These are phyloP conservation scores for Sisor rabdophorus DNA, from an alignment of 2,113 vertebrate species.

Conservation along the genomic window DNA sequence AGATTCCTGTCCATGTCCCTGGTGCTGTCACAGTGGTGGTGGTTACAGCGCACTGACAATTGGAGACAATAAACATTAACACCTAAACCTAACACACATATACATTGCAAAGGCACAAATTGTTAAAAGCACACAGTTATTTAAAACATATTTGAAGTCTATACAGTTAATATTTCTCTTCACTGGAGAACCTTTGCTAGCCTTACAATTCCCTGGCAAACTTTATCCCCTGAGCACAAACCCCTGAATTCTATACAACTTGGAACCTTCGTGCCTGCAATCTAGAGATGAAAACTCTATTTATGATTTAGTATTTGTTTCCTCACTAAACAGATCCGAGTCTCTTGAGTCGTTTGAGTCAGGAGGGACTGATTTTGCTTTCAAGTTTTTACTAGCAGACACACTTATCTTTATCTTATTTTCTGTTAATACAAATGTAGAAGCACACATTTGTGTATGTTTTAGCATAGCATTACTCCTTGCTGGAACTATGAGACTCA, in stretches of 20 bases:
- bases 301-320: too few relatives aligned
- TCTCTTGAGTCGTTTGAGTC: too few relatives aligned
- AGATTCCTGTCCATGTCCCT: slow-evolving; percentile 59
- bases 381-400: too few relatives aligned
- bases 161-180: background rate
- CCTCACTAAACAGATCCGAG: too few relatives aligned
- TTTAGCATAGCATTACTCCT: too few relatives aligned
- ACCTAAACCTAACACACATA: background rate
- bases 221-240: background rate
- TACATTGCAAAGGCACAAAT: background rate
- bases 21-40: slow-evolving; percentile 66
- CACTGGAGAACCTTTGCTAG: background rate
- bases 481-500: too few relatives aligned
- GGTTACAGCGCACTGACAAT: slow-evolving; percentile 70
- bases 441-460: too few relatives aligned
- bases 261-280: background rate
- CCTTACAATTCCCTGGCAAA: background rate
- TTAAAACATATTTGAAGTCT: background rate
- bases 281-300: too few relatives aligned
- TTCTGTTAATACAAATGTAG: too few relatives aligned
- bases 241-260: background rate
- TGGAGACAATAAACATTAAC: background rate
- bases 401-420: too few relatives aligned
- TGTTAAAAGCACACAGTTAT: background rate
- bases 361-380: too few relatives aligned